Base-by-base conservation (phyloP, 2,113 vertebrate genomes). In the Pogonocichla stellata region DNA sequence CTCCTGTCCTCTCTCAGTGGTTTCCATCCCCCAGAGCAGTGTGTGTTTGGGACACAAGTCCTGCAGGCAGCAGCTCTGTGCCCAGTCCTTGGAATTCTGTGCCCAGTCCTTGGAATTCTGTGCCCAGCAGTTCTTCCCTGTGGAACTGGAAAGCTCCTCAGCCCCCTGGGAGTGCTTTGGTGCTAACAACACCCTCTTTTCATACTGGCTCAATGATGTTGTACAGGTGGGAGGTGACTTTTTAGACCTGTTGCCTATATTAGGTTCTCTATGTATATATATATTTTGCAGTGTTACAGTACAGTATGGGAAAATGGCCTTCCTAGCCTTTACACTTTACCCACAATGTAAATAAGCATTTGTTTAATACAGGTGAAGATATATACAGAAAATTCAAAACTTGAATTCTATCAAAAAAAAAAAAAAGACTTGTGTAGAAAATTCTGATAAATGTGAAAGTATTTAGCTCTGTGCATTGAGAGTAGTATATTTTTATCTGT, bases 401-500 rank as follows among this genome's bases (percentile, higher is more conserved):
- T 97, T 97, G 95, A 97, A 97, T 93, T 97, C 95, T 96, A 96
- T 97, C 70, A 45, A 64, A 58, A 80, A 40, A 48, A 36, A 95
- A 95, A 50, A 50, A 26, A 29, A 96, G 66, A 97, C 95, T 97
- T 93, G 97, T 97, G 93, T 97, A 97, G 96, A 97, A 96, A 97
- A 94, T 95, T 96, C 94, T 96, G 97, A 97, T 97, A 97, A 98
- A 97, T 96, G 97, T 98, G 98, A 98, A 97, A 96, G 95, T 97
- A 97, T 98, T 97, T 98, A 97, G 97, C 97, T 97, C 97, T 95
- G 97, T 98, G 97, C 94, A 94, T 97, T 94, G 96, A 97, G 97
- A 98, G 97, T 97, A 96, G 87, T 97, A 91, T 98, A 97, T 98
- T 98, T 98, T 98, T 98, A 98, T 97, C 95, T 95, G 98, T 98